Evolutionary conservation across 2,888 invertebrate genomes (phyloP), one percentile per base, ranked within the genome.

Genomic region (Melikaiella ostensackeni): DNA sequence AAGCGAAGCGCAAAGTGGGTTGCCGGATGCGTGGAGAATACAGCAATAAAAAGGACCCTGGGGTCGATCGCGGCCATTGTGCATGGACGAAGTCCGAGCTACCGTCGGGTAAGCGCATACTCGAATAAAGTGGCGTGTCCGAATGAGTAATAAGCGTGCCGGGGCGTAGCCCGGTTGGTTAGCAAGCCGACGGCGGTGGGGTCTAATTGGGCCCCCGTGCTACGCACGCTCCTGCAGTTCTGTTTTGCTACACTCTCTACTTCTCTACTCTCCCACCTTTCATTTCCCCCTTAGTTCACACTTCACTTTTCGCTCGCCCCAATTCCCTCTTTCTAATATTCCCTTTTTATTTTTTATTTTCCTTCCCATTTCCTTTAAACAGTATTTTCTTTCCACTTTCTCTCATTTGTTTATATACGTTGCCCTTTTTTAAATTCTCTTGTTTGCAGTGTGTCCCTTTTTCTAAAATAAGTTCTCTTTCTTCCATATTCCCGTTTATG

Each of bases 111-210:
- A 77, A 80, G 76, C 79, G 79, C 79, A 77, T 81, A 77, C 81
- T 82, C 85, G 88, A 86, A 89, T 88, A 89, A 88, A 89, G 88
- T 87, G 87, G 88, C 89, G 89, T 88, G 88, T 87, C 88, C 85
- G 89, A 89, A 89, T 89, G 89, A 89, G 88, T 89, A 90, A 90
- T 89, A 89, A 90, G 90, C 88, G 88, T 88, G 88, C 80, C 87
- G 87, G 90, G 89, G 90, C 90, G 90, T 90, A 90, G 85, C 88
- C 88, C 86, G 86, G 87, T 89, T 89, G 88, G 88, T 87, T 87
- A 87, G 86, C 84, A 78, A 85, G 84, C 86, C 88, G 84, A 88
- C 85, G 86, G 86, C 87, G 86, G 86, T 84, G 87, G 87, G 86
- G 86, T 86, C 87, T 91, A 90, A 91, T 90, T 90, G 89, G 89